phyloP scores from a whole-genome alignment of 2,113 vertebrate species.

The Sebastes fasciatus region DNA sequence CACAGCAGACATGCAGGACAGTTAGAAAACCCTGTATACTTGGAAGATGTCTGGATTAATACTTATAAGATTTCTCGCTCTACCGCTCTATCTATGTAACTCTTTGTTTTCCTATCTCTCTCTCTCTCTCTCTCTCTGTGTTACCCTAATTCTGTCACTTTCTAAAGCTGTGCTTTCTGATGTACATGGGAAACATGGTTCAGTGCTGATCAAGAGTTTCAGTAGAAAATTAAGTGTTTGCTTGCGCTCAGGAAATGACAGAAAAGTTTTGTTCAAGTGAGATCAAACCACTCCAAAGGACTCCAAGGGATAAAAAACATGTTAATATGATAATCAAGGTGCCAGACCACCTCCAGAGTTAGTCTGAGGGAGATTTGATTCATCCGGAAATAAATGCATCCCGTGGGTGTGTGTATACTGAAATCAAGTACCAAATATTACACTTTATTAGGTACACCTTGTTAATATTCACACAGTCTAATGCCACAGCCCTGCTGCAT shows the following conservation, averaged over 20 bases:
- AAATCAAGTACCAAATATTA: neutral
- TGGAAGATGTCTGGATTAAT: neutral
- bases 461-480: neutral
- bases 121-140: neutral
- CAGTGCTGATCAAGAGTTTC: neutral
- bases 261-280: neutral
- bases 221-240: neutral
- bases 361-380: neutral
- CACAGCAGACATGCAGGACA: neutral
- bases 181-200: neutral
- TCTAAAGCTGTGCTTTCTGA: neutral
- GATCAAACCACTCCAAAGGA: neutral
- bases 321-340: neutral
- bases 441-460: neutral
- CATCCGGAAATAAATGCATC: conserved; percentile 5
- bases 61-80: neutral
- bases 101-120: neutral
- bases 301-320: neutral
- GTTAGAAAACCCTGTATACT: neutral
- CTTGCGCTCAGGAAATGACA: neutral
- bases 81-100: neutral
- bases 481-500: neutral
- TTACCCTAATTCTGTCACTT: conserved; percentile 10
- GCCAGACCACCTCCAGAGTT: conserved; percentile 13
- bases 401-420: neutral